These are phyloP conservation scores for Cyclopterus lumpus DNA, from an alignment of 2,797 vertebrate species.

Conservation along the genomic window DNA sequence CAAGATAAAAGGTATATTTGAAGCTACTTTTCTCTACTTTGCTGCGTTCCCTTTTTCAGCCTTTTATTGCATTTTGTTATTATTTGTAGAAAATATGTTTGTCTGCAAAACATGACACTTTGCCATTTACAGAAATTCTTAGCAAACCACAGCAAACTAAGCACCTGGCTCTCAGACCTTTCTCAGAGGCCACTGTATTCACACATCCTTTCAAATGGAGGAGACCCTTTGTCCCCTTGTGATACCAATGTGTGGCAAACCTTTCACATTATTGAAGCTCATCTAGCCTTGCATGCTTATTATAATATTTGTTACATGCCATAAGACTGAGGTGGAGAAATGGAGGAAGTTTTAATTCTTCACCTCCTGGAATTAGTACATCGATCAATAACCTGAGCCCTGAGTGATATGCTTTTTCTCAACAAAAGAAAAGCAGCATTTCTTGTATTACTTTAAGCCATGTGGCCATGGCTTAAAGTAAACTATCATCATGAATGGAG, in stretches of 20 bases:
- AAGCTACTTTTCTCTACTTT: conserved; percentile 37
- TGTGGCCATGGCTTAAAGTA: conserved; percentile 21
- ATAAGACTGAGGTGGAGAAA: conserved; percentile 31
- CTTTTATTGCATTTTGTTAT: conserved; percentile 44
- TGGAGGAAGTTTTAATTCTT: conserved; percentile 14
- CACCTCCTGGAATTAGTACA: conserved; percentile 16
- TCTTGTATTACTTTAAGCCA: conserved; percentile 7
- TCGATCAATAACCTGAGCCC: conserved; percentile 9
- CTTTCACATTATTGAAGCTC: conserved; percentile 15
- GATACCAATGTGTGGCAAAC: conserved; percentile 36
- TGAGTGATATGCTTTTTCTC: conserved; percentile 8
- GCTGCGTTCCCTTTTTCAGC: conserved; percentile 21
- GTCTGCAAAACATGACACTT: conserved; percentile 23
- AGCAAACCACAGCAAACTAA: conserved; percentile 1
- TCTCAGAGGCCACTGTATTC: conserved; percentile 26
- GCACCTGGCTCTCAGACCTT: conserved; percentile 2
- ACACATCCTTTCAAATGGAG: conserved; percentile 31
- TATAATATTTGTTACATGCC: conserved; percentile 52
- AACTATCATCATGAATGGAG: conserved; percentile 1
- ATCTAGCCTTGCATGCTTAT: conserved; percentile 23
- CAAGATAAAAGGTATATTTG: conserved; percentile 28
- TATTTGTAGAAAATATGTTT: conserved; percentile 5
- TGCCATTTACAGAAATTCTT: conserved; percentile 29
- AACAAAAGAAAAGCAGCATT: background rate
- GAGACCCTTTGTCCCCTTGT: conserved; percentile 18